Evolutionary conservation across 2,113 vertebrate genomes (phyloP), one percentile per base, ranked within the genome.

Genomic region (Boleophthalmus pectinirostris): DNA sequence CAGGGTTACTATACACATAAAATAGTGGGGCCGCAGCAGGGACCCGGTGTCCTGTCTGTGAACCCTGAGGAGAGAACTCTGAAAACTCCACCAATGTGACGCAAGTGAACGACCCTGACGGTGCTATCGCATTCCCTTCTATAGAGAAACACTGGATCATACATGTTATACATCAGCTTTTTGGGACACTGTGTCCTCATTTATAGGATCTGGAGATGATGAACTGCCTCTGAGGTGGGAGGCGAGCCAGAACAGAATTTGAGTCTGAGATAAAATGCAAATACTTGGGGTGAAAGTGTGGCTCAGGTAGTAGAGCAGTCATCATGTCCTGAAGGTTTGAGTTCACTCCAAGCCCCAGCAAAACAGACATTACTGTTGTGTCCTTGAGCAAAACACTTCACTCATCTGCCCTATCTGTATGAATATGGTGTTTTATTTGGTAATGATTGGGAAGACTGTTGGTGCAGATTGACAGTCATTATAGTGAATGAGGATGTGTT

Each of bases 1-100:
- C 51, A 38, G 77, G 24, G 46, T 21, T 66, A 54, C 33, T 58
- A 76, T 73, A 81, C 77, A 70, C 66, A 70, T 74, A 58, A 81
- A 78, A 77, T 68, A 75, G 53, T 71, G 60, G 43, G 70, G 45
- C 67, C 49, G 14, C 68, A 54, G 25, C 45, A 29, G 63, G 69
- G 71, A 78, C 78, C 74, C 72, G 15, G 24, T 35, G 45, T 47
- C 33, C 74, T 67, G 68, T 79, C 60, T 67, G 18, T 58, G 58
- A 75, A 69, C 58, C 63, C 68, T 60, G 35, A 25, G 54, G 65
- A 45, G 12, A 47, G 2, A 15, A 21, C 33, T 38, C 33, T 16
- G 15, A 23, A 68, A 78, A 63, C 56, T 56, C 23, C 25, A 1
- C 65, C 65, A 14, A 8, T 11, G 10, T 66, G 65, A 66, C 5